Evolutionary conservation across 2,113 vertebrate genomes (phyloP).

Genomic region (Coturnix japonica): DNA sequence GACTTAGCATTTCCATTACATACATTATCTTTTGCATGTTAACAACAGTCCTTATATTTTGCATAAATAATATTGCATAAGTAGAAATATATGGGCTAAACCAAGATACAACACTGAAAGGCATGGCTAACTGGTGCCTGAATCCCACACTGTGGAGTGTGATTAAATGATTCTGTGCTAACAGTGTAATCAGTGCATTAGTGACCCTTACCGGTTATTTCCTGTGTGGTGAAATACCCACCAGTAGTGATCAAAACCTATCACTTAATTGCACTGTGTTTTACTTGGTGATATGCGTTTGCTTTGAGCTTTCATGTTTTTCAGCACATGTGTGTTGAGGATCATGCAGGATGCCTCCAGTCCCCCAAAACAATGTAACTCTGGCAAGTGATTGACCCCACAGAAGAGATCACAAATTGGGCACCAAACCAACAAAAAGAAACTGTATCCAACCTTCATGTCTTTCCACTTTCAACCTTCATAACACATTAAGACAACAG

Average conservation of each 20-base stretch:
- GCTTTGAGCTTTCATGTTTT: background rate
- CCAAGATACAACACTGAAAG: background rate
- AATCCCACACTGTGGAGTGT: background rate
- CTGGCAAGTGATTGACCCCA: background rate
- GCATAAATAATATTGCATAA: background rate
- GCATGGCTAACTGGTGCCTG: background rate
- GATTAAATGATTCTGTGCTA: background rate
- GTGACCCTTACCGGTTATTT: slow-evolving; percentile 34
- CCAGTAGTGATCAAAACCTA: background rate
- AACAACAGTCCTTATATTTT: background rate
- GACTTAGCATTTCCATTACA: too few relatives aligned
- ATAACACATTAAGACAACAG: background rate
- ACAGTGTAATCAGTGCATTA: background rate
- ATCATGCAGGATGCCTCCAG: background rate
- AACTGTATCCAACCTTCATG: background rate
- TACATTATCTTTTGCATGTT: background rate
- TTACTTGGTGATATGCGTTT: slow-evolving; percentile 7
- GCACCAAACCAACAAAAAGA: background rate
- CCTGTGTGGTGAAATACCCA: slow-evolving; percentile 18
- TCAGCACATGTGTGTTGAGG: background rate
- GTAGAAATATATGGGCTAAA: slow-evolving; percentile 10
- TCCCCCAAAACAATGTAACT: background rate
- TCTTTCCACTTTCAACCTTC: background rate
- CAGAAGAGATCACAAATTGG: background rate
- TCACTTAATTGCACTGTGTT: slow-evolving; percentile 15